A percentile compares a stretch with the other conserved stretches of the same genome.
phyloP scores from a whole-genome alignment of 2,113 vertebrate genomes.

The Thinocorus orbignyianus region DNA sequence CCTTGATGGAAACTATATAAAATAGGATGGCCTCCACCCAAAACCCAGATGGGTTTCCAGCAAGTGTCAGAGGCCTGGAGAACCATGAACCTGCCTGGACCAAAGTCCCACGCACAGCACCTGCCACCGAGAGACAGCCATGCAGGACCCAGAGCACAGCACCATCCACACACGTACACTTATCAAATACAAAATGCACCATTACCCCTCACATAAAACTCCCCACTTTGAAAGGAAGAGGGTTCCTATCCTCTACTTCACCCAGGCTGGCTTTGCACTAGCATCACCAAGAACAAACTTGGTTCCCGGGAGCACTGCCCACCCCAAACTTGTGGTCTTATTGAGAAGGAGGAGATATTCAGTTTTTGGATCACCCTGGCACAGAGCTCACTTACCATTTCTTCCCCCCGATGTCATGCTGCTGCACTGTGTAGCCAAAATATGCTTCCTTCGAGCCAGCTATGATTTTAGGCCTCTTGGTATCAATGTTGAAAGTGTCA shows the following conservation, averaged over 20 bases:
- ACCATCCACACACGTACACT: fast-evolving
- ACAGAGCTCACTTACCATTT: conserved; percentile 84
- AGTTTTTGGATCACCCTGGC: fast-evolving
- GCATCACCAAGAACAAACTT: neutral
- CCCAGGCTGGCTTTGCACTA: neutral
- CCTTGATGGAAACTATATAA: neutral
- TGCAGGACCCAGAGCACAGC: neutral
- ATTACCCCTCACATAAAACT: fast-evolving
- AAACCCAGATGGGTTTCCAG: neutral
- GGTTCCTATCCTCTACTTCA: fast-evolving
- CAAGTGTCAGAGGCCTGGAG: fast-evolving
- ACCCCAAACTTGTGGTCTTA: fast-evolving
- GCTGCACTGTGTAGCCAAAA: conserved; percentile 96
- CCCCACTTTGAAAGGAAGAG: neutral
- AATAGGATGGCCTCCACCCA: fast-evolving
- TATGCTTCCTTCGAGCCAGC: conserved; percentile 86
- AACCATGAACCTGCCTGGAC: neutral
- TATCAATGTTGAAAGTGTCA: conserved; percentile 91
- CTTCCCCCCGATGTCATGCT: conserved; percentile 87
- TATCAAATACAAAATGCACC: fast-evolving
- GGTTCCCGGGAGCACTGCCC: neutral
- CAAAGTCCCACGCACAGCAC: neutral
- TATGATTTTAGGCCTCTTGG: conserved; percentile 83
- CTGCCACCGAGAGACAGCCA: fast-evolving
- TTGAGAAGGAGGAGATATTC: fast-evolving